Base-by-base conservation (phyloP, 2,797 vertebrate species). In the Pseudotriccus pelzelni region DNA sequence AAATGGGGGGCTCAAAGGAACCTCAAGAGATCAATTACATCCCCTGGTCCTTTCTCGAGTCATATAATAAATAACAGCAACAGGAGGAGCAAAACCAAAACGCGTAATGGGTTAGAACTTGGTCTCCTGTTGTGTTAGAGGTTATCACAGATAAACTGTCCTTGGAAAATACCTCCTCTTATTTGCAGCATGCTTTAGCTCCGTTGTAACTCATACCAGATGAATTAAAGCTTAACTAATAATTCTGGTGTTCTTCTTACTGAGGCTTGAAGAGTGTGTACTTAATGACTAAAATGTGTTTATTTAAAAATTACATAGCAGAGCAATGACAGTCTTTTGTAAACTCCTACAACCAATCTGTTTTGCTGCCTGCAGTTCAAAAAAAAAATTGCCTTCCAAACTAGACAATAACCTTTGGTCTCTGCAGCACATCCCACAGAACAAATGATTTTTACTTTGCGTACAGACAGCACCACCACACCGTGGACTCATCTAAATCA, bases 281-380 rank as follows among this genome's bases (percentile, higher is more conserved):
- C 80, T 97, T 96, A 93, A 93, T 91, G 94, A 92, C 84, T 94
- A 86, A 94, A 94, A 92, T 8, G 44, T 95, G 93, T 90, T 96
- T 94, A 83, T 96, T 96, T 97, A n/a, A 92, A 93, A 88, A 91
- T 66, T 60, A 63, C 94, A 93, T 90, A 90, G 94, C 85, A 91
- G 59, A 91, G 52, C 80, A 89, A 69, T 91, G 70, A 94, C 67
- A 87, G 73, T 8, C 66, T 90, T 92, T 55, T 92, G 55, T 70
- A 84, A 93, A 86, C 74, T 92, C 91, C 76, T 88, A 44, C 58
- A 88, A 32, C 24, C 58, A 53, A 37, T 32, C 79, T 79, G 70
- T 53, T 92, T 60, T 64, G 19, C 79, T 88, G 92, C 73, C 79
- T 73, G 50, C 79, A 89, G 66, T 46, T 95, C 12, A 88, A 78